Percentiles rank a stretch among this genome's conserved stretches.
phyloP scores from a whole-genome alignment of 1,140 invertebrate genomes.

The Aphelinus atriplicis region DNA sequence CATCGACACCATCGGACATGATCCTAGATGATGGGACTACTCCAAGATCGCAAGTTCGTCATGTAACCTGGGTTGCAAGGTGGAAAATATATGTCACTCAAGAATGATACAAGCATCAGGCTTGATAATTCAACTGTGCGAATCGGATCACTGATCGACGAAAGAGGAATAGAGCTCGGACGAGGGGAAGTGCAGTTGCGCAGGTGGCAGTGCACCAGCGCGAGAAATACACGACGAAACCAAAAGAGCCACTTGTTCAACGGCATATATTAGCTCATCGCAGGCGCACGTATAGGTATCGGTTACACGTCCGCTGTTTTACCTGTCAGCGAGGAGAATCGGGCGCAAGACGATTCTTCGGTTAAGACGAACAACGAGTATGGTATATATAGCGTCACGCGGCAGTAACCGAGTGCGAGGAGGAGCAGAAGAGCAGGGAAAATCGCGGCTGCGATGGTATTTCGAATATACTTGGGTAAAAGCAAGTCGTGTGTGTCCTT shows the following conservation, averaged over 20 bases:
- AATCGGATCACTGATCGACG: too few species aligned
- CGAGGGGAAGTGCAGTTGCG: too few species aligned
- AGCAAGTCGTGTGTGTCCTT: constrained; percentile 15
- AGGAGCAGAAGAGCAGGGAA: constrained; percentile 7
- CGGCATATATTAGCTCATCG: constrained; percentile 8
- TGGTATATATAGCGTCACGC: too few species aligned
- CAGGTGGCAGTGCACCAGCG: too few species aligned
- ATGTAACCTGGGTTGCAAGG: constrained; percentile 50
- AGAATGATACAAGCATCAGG: background rate
- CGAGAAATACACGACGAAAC: background rate
- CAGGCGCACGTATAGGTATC: background rate
- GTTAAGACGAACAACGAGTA: too few species aligned
- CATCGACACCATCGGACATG: constrained; percentile 66
- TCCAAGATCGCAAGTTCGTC: constrained; percentile 46
- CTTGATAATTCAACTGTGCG: too few species aligned
- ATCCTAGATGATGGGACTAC: constrained; percentile 55
- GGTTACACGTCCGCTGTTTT: background rate
- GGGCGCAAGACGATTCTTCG: too few species aligned
- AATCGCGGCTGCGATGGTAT: background rate
- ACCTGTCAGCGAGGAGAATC: constrained; percentile 4
- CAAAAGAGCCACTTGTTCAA: constrained; percentile 28
- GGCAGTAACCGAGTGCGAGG: background rate
- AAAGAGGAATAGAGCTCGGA: too few species aligned
- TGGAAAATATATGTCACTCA: background rate
- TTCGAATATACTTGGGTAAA: too few species aligned